Evolutionary conservation across 1,140 invertebrate species (phyloP).

Genomic region (Aphelinus certus): DNA sequence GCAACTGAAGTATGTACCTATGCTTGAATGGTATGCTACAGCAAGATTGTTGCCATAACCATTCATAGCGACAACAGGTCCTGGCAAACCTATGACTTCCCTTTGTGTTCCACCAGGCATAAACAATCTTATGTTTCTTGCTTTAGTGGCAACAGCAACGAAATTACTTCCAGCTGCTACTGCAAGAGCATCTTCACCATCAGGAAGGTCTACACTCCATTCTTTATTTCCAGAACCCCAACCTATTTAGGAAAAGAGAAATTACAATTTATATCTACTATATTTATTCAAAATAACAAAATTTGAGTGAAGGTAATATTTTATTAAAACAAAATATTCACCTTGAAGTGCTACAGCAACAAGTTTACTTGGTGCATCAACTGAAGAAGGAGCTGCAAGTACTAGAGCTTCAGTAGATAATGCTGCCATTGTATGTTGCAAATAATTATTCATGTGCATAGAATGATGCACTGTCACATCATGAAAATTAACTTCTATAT

Average conservation of each 20-base stretch:
- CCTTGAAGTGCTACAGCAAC: slow-evolving; percentile 60
- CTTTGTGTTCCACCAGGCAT: slow-evolving; percentile 86
- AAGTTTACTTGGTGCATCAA: slow-evolving; percentile 67
- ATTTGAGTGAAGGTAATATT: slow-evolving; percentile 30
- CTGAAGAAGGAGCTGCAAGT: slow-evolving; percentile 76
- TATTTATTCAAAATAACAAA: slow-evolving; percentile 29
- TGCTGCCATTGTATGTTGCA: slow-evolving; percentile 83
- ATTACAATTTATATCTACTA: slow-evolving; percentile 19
- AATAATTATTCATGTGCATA: slow-evolving; percentile 87
- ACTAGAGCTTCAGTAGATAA: slow-evolving; percentile 82
- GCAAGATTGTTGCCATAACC: slow-evolving; percentile 77
- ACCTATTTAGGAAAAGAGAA: slow-evolving; percentile 41
- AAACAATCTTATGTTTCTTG: slow-evolving; percentile 81
- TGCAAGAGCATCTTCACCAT: slow-evolving; percentile 80
- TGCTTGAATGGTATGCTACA: slow-evolving; percentile 79
- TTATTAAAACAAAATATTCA: slow-evolving; percentile 37
- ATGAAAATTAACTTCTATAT: slow-evolving; percentile 95
- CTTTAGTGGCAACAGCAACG: slow-evolving; percentile 81
- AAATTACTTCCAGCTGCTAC: slow-evolving; percentile 78
- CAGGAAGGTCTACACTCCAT: slow-evolving; percentile 82
- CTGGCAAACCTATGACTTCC: slow-evolving; percentile 78
- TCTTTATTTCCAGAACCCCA: slow-evolving; percentile 85
- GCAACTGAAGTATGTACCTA: slow-evolving; percentile 57
- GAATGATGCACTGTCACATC: slow-evolving; percentile 89
- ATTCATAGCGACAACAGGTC: slow-evolving; percentile 76